A percentile compares a stretch with the other conserved stretches of the same genome.
phyloP scores from a whole-genome alignment of 1,140 invertebrate genomes.

The Aethina tumida region DNA sequence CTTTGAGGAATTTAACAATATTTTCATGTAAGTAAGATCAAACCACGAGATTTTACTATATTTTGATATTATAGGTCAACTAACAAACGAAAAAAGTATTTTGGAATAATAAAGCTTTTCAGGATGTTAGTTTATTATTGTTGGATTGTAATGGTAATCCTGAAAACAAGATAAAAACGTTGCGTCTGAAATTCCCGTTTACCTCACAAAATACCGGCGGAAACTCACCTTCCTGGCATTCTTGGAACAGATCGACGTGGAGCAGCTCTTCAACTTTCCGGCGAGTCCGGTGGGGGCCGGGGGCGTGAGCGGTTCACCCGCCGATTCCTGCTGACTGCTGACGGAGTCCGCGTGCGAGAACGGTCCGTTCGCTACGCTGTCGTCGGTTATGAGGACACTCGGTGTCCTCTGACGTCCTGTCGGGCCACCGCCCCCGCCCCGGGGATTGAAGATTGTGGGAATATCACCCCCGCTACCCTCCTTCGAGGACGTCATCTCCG shows the following conservation, averaged over 20 bases:
- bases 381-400: conserved; percentile 60
- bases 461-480: too few species aligned
- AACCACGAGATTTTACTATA: too few species aligned
- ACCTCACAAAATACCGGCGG: neutral
- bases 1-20: too few species aligned
- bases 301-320: conserved; percentile 40
- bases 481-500: too few species aligned
- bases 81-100: too few species aligned
- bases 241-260: conserved; percentile 57
- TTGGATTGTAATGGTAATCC: neutral
- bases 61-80: too few species aligned
- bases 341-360: conserved; percentile 48
- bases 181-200: neutral
- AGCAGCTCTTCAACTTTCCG: conserved; percentile 41
- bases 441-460: conserved; percentile 65
- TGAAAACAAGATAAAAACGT: neutral
- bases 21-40: too few species aligned
- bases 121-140: neutral
- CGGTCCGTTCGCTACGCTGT: conserved; percentile 45
- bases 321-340: conserved; percentile 46
- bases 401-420: conserved; percentile 49
- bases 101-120: neutral
- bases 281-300: conserved; percentile 34
- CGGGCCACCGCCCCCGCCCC: conserved; percentile 23
- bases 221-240: conserved; percentile 53